A percentile compares a stretch with the other conserved stretches of the same genome.
Conservation (phyloP, 1,140 invertebrate species). For the Pachyrhynchus sulphureomaculatus region DNA sequence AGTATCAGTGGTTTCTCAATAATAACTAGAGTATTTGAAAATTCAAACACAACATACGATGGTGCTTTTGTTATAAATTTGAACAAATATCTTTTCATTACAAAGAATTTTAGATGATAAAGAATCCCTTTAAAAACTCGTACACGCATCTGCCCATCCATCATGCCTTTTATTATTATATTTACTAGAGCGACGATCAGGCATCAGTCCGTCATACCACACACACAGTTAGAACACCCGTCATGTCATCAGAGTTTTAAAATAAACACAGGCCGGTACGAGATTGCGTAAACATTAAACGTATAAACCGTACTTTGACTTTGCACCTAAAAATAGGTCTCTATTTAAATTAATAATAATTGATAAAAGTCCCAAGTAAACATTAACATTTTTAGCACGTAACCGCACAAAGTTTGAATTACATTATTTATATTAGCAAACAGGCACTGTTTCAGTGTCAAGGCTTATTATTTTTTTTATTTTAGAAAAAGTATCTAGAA, state of each 20-base stretch:
- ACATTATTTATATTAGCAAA: no score
- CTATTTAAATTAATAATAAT: not conserved
- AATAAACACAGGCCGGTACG: not conserved
- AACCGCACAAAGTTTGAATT: not conserved
- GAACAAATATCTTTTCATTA: no score
- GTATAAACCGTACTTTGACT: conserved; percentile 1
- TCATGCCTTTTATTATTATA: no score
- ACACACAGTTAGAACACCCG: not conserved
- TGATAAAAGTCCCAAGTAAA: not conserved
- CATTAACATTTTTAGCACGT: conserved; percentile 1
- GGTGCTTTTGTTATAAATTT: no score
- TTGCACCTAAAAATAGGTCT: not conserved
- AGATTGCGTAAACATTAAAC: not conserved
- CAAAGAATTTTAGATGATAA: no score
- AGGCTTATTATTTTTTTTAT: not conserved
- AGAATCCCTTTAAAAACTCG: no score
- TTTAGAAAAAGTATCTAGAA: not conserved
- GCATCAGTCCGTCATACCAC: no score
- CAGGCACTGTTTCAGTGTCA: not conserved
- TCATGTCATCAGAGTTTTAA: not conserved
- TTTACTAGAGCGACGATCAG: no score
- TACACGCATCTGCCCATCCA: no score
- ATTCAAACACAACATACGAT: no score
- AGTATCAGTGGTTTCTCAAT: no score
- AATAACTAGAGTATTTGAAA: no score